Evolutionary conservation across 2,113 vertebrate species (phyloP).

Genomic region (Chionis minor): DNA sequence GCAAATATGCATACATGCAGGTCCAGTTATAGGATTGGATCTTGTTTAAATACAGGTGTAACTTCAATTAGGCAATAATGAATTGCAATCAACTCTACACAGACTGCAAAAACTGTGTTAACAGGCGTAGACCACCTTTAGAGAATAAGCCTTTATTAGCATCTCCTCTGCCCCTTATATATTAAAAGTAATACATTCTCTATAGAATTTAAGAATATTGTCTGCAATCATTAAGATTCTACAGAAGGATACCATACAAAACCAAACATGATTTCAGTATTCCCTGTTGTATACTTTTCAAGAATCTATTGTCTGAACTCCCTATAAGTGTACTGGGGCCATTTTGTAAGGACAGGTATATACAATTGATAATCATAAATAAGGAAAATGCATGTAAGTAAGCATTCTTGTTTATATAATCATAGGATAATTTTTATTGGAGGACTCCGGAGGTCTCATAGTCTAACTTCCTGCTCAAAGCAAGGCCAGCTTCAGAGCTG

Average conservation of each 20-base stretch:
- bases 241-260: not conserved
- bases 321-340: not conserved
- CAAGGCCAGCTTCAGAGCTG: not conserved
- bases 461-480: not conserved
- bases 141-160: not conserved
- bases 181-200: not conserved
- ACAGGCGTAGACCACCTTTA: not conserved
- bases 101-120: not conserved
- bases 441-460: not conserved
- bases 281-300: not conserved
- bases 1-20: not conserved
- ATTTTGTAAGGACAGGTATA: not conserved
- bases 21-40: not conserved
- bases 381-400: not conserved
- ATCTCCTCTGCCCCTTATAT: not conserved
- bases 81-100: not conserved
- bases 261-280: not conserved
- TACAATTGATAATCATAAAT: not conserved
- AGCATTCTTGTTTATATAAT: not conserved
- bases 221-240: not conserved
- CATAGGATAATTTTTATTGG: not conserved
- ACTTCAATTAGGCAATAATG: not conserved
- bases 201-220: not conserved
- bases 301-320: not conserved
- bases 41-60: not conserved